Conservation (phyloP, 2,113 vertebrate species). For the Chauna torquata region DNA sequence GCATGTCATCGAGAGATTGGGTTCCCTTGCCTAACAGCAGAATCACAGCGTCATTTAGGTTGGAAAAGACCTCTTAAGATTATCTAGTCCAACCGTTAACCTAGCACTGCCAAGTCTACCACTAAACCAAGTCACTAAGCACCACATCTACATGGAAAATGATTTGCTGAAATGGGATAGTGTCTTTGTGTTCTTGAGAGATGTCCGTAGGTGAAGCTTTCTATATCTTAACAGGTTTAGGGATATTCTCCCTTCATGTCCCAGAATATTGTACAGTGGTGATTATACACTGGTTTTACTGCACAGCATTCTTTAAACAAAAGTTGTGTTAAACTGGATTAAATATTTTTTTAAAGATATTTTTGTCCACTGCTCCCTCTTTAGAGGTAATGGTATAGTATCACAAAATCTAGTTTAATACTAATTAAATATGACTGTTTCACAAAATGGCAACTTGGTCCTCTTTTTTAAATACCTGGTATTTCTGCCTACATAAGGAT, state of each 20-base stretch:
- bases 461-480: not conserved
- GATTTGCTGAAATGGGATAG: not conserved
- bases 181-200: not conserved
- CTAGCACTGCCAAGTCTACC: too few relatives aligned
- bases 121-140: too few relatives aligned
- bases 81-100: too few relatives aligned
- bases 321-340: not conserved
- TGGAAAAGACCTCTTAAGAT: too few relatives aligned
- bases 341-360: not conserved
- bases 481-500: not conserved
- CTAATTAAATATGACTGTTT: not conserved
- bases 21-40: not conserved
- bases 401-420: not conserved
- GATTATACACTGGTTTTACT: not conserved
- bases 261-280: too few relatives aligned
- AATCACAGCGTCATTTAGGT: too few relatives aligned
- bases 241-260: not conserved
- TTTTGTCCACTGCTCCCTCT: not conserved
- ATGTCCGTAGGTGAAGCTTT: not conserved
- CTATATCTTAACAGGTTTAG: not conserved
- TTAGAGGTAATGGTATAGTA: not conserved
- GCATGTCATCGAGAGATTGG: not conserved
- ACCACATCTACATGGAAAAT: not conserved
- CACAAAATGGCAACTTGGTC: not conserved
- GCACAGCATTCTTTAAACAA: not conserved